A percentile compares a stretch with the other conserved stretches of the same genome.
phyloP scores from a whole-genome alignment of 2,797 vertebrate species.

The Urophycis tenuis region DNA sequence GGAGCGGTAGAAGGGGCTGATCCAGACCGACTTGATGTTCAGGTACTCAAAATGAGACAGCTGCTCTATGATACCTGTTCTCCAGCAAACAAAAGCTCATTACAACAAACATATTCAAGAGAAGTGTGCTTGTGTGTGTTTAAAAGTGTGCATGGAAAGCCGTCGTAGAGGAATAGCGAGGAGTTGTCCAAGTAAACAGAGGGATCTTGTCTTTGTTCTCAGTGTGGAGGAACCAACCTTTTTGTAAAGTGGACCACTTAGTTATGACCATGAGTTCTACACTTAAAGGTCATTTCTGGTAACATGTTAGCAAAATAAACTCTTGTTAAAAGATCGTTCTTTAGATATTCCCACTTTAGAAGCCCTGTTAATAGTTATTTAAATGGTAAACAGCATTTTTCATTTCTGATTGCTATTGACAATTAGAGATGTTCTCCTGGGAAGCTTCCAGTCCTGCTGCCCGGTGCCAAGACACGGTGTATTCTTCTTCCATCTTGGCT shows the following conservation, averaged over 20 bases:
- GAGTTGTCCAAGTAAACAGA: background rate
- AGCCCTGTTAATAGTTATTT: background rate
- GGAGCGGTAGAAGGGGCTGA: slow-evolving; percentile 89
- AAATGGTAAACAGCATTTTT: background rate
- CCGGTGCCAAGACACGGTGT: too few relatives aligned
- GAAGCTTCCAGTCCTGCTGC: too few relatives aligned
- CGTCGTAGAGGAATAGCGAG: background rate
- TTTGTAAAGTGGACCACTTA: background rate
- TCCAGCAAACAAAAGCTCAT: background rate
- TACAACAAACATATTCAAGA: background rate
- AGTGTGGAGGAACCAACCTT: background rate
- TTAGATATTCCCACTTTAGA: background rate
- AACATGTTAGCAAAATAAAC: background rate
- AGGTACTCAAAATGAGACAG: slow-evolving; percentile 81
- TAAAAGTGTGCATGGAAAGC: background rate
- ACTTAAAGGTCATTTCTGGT: background rate
- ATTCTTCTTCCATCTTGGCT: background rate
- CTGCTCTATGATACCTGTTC: slow-evolving; percentile 82
- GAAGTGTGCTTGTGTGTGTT: background rate
- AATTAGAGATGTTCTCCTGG: too few relatives aligned
- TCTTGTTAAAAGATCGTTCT: background rate
- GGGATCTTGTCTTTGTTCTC: background rate
- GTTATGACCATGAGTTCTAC: background rate
- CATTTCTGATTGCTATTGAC: too few relatives aligned
- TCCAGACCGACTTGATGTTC: slow-evolving; percentile 87